These are phyloP conservation scores for Chelon labrosus DNA, from an alignment of 2,797 vertebrate genomes.

Conservation along the genomic window DNA sequence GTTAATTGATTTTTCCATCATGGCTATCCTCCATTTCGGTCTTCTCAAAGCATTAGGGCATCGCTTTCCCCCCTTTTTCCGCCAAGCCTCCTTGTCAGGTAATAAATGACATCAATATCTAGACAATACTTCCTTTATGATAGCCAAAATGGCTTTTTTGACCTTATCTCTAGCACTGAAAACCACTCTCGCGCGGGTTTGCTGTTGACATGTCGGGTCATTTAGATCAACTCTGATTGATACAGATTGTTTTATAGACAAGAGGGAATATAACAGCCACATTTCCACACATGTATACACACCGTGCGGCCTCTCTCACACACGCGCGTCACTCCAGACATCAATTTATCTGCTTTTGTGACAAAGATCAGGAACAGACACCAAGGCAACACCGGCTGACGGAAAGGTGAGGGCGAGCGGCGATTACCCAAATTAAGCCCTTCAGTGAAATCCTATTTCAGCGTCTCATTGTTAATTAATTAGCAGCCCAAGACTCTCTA, in stretches of 20 bases:
- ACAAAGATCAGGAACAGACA: slow-evolving; percentile 32
- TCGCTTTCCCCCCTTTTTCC: slow-evolving; percentile 48
- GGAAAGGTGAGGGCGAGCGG: slow-evolving; percentile 30
- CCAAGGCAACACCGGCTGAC: neutral
- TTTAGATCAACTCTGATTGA: slow-evolving; percentile 80
- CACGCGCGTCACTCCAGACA: slow-evolving; percentile 25
- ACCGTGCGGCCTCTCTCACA: slow-evolving; percentile 27
- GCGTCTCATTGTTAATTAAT: slow-evolving; percentile 79
- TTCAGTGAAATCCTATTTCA: slow-evolving; percentile 66
- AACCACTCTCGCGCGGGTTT: slow-evolving; percentile 67
- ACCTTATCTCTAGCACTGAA: slow-evolving; percentile 74
- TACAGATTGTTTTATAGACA: slow-evolving; percentile 71
- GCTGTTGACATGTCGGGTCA: slow-evolving; percentile 73
- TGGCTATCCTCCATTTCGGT: slow-evolving; percentile 64
- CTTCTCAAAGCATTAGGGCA: slow-evolving; percentile 61
- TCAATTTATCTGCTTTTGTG: slow-evolving; percentile 29
- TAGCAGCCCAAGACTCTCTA: slow-evolving; percentile 63
- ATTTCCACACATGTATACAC: slow-evolving; percentile 35
- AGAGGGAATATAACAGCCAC: slow-evolving; percentile 23
- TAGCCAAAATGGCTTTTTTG: slow-evolving; percentile 77
- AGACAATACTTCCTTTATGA: slow-evolving; percentile 74
- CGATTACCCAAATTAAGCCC: slow-evolving; percentile 67
- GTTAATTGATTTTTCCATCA: slow-evolving; percentile 82
- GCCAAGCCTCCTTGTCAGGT: slow-evolving; percentile 61
- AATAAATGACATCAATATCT: slow-evolving; percentile 81